Base-by-base conservation (phyloP, 2,888 invertebrate species). In the Erebia palarica region DNA sequence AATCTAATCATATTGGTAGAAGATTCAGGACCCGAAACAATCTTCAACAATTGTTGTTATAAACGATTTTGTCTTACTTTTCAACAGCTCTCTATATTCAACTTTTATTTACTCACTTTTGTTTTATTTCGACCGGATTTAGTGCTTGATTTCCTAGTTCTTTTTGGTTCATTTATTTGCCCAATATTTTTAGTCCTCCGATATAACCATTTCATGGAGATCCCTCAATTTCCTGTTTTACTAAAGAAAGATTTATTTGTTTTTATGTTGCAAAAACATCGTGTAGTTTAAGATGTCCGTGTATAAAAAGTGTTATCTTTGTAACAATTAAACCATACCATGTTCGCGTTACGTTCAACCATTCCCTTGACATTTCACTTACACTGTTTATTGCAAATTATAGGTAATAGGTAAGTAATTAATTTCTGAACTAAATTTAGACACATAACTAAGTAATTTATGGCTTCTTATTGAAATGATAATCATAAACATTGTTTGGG, bases 351-450 rank as follows among this genome's bases (percentile, higher is more conserved):
- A 0, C 0, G 36, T 36, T 58, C 7, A 42, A 60, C 59, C 42
- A 60, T 60, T 42, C 59, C 60, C 60, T 42, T 60, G 60, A 44
- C 60, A 60, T 60, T 60, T 60, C 60, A 60, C 36, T 60, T 42
- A 42, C 60, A 55, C 55, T 55, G 3, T 55, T 18, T 60, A 16
- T 9, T 42, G 42, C 60, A 42, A 60, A 60, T 59, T 36, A 16
- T 27, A n/a, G 59, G n/a, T n/a, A 8, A n/a, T 59, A 59, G 14
- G 42, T 16, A 3, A 60, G 36, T 27, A 36, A 36, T 36, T 36
- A 36, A 36, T 36, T 36, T 10, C 16, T 18, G 18, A 36, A 27
- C 27, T 59, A 59, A 36, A 36, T 14, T 59, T 59, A 36, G 58
- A 59, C n/a, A 59, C 14, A n/a, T n/a, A n/a, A n/a, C n/a, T 59